phyloP scores from a whole-genome alignment of 2,113 vertebrate genomes.

The Mastomys coucha region DNA sequence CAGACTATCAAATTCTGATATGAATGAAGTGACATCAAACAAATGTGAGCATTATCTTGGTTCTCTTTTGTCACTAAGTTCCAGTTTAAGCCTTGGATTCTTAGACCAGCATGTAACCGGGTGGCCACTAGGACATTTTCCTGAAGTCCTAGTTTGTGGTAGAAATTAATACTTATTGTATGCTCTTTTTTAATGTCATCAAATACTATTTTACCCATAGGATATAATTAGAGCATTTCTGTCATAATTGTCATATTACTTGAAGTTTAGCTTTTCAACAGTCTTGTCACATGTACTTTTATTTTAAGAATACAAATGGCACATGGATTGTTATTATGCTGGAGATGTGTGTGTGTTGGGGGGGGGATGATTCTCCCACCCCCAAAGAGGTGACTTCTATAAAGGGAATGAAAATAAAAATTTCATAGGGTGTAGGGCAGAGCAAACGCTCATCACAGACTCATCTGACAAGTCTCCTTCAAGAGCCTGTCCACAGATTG shows the following conservation, averaged over 20 bases:
- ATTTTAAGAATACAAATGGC: slow-evolving; percentile 39
- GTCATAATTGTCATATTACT: slow-evolving; percentile 13
- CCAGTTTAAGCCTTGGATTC: neutral
- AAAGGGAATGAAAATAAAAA: slow-evolving; percentile 84
- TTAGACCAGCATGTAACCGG: neutral
- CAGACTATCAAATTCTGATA: neutral
- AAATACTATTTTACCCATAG: slow-evolving; percentile 21
- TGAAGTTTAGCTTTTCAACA: slow-evolving; percentile 52
- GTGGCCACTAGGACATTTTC: neutral
- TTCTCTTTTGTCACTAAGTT: slow-evolving; percentile 20
- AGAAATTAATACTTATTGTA: neutral
- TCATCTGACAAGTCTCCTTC: slow-evolving; percentile 88
- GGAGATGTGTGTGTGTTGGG: neutral
- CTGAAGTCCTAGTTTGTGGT: neutral
- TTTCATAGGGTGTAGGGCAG: slow-evolving; percentile 81
- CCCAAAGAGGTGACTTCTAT: slow-evolving; percentile 56
- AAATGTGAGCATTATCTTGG: neutral
- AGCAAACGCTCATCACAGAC: slow-evolving; percentile 83
- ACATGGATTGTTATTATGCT: slow-evolving; percentile 42
- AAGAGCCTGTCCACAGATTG: slow-evolving; percentile 85
- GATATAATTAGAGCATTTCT: slow-evolving; percentile 38
- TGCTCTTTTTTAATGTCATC: neutral
- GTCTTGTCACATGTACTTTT: slow-evolving; percentile 41
- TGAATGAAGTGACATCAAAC: slow-evolving; percentile 14
- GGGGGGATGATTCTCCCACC: neutral